Evolutionary conservation across 2,797 vertebrate genomes (phyloP), one percentile per base, ranked within the genome.

Genomic region (Cyprinodon diabolis): DNA sequence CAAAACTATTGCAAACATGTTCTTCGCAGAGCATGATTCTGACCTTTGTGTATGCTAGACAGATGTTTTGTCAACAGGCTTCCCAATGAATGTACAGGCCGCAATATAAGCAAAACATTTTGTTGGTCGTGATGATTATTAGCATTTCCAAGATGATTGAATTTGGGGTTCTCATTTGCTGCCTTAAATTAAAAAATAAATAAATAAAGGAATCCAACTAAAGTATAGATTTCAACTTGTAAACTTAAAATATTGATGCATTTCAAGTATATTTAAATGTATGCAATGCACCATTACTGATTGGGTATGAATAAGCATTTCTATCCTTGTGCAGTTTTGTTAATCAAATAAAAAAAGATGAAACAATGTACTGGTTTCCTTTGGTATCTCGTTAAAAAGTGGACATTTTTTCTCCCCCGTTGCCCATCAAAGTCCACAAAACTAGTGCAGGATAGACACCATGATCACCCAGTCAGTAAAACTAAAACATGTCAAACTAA

Each of bases 401-500:
- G 51, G 72, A 76, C 48, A 73, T 8, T 7, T 55, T 79, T 25
- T 63, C 66, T 70, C 30, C 65, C 71, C 19, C 25, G 19, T 43
- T 67, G 51, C 54, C 72, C 74, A 55, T 14, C n/a, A 47, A 70
- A 66, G 76, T 81, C 71, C 58, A 70, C 6, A 30, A 82, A 92
- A 89, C 66, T 86, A 82, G 82, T 75, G 81, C 87, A 88, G 37
- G 57, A 83, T 71, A 86, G 82, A 76, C 51, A 74, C 45, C 4
- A 35, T 73, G 73, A 81, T 81, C 76, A 73, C 51, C 80, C 55
- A 71, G 74, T 77, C 85, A 89, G 78, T 55, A 86, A 84, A 92
- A 88, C 74, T 47, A 91, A 92, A 94, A 84, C 86, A 83, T 92
- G 91, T 91, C 92, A 71, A 79, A 89, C 90, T 93, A 91, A 91